These are phyloP conservation scores for Hylaea fasciaria DNA, from an alignment of 2,888 invertebrate genomes.

Conservation along the genomic window DNA sequence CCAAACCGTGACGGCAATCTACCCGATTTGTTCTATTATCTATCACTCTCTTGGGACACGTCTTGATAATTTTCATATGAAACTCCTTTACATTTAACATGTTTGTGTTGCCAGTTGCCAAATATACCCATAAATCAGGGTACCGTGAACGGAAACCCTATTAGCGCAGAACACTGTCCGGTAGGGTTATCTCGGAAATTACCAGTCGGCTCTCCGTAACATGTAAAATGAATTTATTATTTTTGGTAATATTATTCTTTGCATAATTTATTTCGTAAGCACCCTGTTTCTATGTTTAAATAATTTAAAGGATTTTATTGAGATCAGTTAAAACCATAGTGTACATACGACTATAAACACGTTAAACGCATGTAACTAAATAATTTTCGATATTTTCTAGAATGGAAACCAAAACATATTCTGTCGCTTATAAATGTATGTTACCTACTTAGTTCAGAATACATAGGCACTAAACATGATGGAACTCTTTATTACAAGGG, in stretches of 20 bases:
- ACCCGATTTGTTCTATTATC: no score
- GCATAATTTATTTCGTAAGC: not conserved
- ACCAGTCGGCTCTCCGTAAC: conserved; percentile 10
- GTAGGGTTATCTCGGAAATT: conserved; percentile 20
- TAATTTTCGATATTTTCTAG: no score
- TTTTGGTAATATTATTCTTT: conserved; percentile 1
- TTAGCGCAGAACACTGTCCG: conserved; percentile 19
- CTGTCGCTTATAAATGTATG: no score
- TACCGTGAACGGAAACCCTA: conserved; percentile 27
- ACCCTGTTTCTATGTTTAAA: not conserved
- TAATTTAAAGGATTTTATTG: not conserved
- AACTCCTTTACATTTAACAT: conserved; percentile 5
- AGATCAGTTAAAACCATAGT: not conserved
- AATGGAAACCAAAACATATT: no score
- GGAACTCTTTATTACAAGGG: no score
- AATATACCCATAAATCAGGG: conserved; percentile 34
- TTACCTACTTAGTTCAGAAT: no score
- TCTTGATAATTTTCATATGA: not conserved
- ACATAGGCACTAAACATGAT: no score
- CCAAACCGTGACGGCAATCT: no score
- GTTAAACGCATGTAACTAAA: no score
- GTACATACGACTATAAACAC: no score
- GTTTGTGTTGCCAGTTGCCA: conserved; percentile 23
- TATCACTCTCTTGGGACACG: no score
- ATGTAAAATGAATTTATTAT: conserved; percentile 6